These are phyloP conservation scores for Ceryle rudis DNA, from an alignment of 2,797 vertebrate genomes.

Conservation along the genomic window DNA sequence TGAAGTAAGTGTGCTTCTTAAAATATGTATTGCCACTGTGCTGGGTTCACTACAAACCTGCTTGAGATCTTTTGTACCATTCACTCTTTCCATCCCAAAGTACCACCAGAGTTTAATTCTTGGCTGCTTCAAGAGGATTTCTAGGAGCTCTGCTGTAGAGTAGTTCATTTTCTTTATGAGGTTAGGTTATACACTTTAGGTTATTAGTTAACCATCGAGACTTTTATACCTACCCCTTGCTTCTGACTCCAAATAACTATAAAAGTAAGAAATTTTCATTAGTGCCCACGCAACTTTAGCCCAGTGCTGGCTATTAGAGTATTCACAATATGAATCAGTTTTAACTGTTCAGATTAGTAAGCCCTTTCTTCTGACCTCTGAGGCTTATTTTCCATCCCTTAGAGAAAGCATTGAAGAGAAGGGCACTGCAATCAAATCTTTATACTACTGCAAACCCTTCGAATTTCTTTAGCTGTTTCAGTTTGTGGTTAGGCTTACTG, in stretches of 20 bases:
- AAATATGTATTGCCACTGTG: background rate
- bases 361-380: background rate
- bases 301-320: background rate
- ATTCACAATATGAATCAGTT: background rate
- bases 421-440: background rate
- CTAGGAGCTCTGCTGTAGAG: background rate
- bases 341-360: background rate
- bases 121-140: background rate
- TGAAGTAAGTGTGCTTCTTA: background rate
- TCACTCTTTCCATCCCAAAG: background rate
- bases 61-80: background rate
- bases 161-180: background rate
- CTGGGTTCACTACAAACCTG: background rate
- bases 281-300: background rate
- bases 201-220: background rate
- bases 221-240: background rate
- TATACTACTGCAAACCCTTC: background rate
- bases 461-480: background rate
- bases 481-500: background rate
- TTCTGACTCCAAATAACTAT: background rate
- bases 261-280: background rate
- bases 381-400: background rate
- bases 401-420: background rate
- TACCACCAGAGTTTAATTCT: background rate
- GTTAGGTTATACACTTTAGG: background rate